A percentile compares a stretch with the other conserved stretches of the same genome.
Conservation (phyloP, 2,888 invertebrate genomes). For the Siphlonurus alternatus region DNA sequence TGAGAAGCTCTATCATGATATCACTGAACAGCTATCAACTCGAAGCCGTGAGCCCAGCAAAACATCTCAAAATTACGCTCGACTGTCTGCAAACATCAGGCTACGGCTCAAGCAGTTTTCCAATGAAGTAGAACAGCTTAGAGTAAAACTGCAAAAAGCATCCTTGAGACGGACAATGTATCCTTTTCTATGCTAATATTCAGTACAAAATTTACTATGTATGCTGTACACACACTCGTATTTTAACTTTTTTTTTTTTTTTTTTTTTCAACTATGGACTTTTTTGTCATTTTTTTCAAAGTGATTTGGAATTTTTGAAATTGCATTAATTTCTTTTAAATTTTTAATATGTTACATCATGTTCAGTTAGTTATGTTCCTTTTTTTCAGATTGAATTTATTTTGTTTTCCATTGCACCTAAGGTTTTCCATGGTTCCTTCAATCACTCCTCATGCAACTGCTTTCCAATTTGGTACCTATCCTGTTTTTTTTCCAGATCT, state of each 20-base stretch:
- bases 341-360: too few species aligned
- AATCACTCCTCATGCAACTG: too few species aligned
- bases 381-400: too few species aligned
- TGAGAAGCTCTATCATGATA: slow-evolving; percentile 41
- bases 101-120: slow-evolving; percentile 42
- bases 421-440: too few species aligned
- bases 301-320: too few species aligned
- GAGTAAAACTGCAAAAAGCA: slow-evolving; percentile 34
- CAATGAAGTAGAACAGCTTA: slow-evolving; percentile 38
- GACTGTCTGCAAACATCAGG: slow-evolving; percentile 39
- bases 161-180: slow-evolving; percentile 29
- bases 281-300: too few species aligned
- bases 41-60: slow-evolving; percentile 33
- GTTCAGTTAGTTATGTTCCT: too few species aligned
- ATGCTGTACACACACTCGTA: neutral
- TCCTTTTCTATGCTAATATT: slow-evolving; percentile 20
- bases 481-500: too few species aligned
- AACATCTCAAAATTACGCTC: slow-evolving; percentile 36
- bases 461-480: too few species aligned
- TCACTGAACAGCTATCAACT: slow-evolving; percentile 40
- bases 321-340: too few species aligned
- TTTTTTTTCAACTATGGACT: slow-evolving; percentile 18
- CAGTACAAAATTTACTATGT: neutral
- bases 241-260: neutral
- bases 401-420: too few species aligned